Evolutionary conservation across 2,113 vertebrate species (phyloP).

Genomic region (Hymenochirus boettgeri): DNA sequence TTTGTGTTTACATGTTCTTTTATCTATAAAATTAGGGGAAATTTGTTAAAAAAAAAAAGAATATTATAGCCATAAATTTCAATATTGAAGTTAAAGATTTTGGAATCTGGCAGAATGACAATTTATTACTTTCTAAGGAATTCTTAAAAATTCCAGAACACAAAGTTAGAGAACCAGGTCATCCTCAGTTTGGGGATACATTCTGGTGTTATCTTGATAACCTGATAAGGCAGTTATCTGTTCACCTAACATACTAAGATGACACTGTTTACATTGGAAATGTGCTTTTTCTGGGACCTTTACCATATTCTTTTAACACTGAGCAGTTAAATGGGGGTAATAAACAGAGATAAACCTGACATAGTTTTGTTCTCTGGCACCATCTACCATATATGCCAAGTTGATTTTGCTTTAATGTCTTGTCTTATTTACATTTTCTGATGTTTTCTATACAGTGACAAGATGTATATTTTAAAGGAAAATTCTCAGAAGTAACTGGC

Average conservation of each 20-base stretch:
- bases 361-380: conserved; percentile 66
- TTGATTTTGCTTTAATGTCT: conserved; percentile 78
- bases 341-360: conserved; percentile 73
- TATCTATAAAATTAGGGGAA: no score
- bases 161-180: conserved; percentile 67
- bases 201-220: conserved; percentile 83
- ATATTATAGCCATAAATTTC: no score
- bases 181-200: conserved; percentile 57
- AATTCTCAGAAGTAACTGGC: background rate
- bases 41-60: no score
- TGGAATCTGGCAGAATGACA: conserved; percentile 46
- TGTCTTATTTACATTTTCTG: conserved; percentile 78
- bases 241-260: conserved; percentile 65
- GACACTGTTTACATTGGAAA: conserved; percentile 66
- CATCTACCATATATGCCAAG: conserved; percentile 66
- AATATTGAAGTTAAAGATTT: no score
- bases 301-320: conserved; percentile 74
- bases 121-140: conserved; percentile 82
- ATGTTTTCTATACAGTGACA: conserved; percentile 73
- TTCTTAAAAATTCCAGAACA: conserved; percentile 71
- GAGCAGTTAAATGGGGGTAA: conserved; percentile 57
- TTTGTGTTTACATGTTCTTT: no score
- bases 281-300: conserved; percentile 70
- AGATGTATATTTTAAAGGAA: background rate
- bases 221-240: conserved; percentile 82